Evolutionary conservation across 2,888 invertebrate genomes (phyloP), one percentile per base, ranked within the genome.

Genomic region (Tinea pellionella): DNA sequence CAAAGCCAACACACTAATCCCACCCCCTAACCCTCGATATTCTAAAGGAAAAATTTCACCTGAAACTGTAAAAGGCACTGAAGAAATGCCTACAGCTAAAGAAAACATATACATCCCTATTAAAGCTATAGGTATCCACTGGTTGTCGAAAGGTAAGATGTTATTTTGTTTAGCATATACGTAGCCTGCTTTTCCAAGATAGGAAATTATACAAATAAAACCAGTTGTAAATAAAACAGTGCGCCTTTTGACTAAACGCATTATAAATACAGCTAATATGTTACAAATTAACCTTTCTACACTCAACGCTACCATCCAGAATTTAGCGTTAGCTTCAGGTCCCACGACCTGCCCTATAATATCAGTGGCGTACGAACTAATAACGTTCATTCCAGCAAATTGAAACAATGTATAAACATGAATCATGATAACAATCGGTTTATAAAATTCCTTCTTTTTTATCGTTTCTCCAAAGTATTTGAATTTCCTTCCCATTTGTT

Each of bases 31-130:
- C 0, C 91, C 92, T 60, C 92, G 80, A 59, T 89, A 89, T 60
- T 88, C 88, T 53, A 89, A 77, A 0, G 92, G 89, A 69, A 92
- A 93, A 19, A 93, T 85, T 71, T 94, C 93, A 0, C 93, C 92
- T 60, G 92, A 90, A 75, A 93, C 86, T 12, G 92, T 89, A 81
- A 93, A 94, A 0, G 93, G 93, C 63, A 94, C 77, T 0, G 92
- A 91, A 3, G 91, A 85, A 62, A 91, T 80, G 0, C 93, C 92
- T 8, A 90, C 77, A 9, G 89, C 86, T 56, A 90, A 75, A 18
- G 90, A 89, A 9, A 88, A 83, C 70, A 90, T 90, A 65, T 91
- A 91, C 0, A 81, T 63, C 61, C 90, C 74, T 63, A 90, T 75
- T 65, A 89, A 70, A 63, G 79, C 64, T 68, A 90, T 72, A 0